These are phyloP conservation scores for Hypolimnas misippus DNA, from an alignment of 2,888 invertebrate genomes.

Conservation along the genomic window DNA sequence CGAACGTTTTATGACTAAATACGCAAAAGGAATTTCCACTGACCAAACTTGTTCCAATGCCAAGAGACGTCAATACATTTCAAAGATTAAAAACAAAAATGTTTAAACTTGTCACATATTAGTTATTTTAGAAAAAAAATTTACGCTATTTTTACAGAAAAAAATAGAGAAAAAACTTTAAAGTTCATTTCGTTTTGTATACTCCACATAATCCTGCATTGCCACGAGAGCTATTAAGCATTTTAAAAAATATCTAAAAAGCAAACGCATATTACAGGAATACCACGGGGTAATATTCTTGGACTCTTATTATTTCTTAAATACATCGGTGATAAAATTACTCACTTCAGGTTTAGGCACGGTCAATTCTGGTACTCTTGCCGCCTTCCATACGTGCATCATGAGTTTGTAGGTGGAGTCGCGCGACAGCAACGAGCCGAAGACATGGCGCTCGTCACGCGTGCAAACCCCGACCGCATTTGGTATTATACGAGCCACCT, in stretches of 20 bases:
- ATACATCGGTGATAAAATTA: slow-evolving; percentile 1
- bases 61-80: not conserved
- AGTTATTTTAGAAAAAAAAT: no score
- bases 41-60: not conserved
- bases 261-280: not conserved
- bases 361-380: slow-evolving; percentile 74
- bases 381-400: slow-evolving; percentile 92
- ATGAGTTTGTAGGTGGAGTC: slow-evolving; percentile 95
- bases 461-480: slow-evolving; percentile 96
- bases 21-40: slow-evolving; percentile 14
- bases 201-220: no score
- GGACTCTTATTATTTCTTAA: not conserved
- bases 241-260: no score
- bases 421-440: slow-evolving; percentile 94
- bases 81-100: no score
- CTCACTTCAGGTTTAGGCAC: slow-evolving; percentile 67
- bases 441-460: slow-evolving; percentile 93
- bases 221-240: no score
- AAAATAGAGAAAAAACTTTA: no score
- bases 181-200: no score
- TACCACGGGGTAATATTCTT: not conserved
- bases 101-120: no score
- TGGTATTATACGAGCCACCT: slow-evolving; percentile 96
- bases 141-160: no score
- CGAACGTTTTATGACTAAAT: not conserved